A percentile compares a stretch with the other conserved stretches of the same genome.
Evolutionary conservation across 2,113 vertebrate species (phyloP).

Genomic region (Rhea americana): DNA sequence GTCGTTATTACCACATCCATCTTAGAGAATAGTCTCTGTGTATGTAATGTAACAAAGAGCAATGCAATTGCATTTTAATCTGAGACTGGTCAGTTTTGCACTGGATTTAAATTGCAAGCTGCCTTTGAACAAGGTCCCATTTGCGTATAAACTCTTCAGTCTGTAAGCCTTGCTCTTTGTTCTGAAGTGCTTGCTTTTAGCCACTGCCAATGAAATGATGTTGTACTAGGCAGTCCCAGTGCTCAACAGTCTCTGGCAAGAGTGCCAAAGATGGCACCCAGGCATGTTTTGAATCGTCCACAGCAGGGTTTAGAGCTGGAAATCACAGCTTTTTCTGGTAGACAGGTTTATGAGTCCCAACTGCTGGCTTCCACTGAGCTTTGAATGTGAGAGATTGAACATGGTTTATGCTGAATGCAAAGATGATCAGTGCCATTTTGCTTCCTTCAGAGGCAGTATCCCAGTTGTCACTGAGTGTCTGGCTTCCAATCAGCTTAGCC

Average conservation of each 20-base stretch:
- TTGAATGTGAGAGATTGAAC: neutral
- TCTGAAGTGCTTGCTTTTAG: neutral
- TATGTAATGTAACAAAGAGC: neutral
- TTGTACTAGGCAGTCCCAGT: neutral
- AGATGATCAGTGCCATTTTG: neutral
- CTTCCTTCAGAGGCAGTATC: neutral
- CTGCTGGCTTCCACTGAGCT: neutral
- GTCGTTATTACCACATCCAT: neutral
- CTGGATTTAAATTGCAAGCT: neutral
- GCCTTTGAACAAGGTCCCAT: neutral
- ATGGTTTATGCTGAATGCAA: fast-evolving
- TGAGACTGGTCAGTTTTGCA: neutral
- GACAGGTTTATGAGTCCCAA: neutral
- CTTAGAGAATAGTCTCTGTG: neutral
- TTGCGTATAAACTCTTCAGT: neutral
- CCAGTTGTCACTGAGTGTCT: neutral
- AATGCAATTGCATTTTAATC: neutral
- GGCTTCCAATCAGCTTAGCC: neutral
- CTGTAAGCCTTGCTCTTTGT: neutral
- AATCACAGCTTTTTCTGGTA: neutral
- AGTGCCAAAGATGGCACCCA: neutral
- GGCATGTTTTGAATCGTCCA: neutral
- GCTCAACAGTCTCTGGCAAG: neutral
- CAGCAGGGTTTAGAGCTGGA: neutral
- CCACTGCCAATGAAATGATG: neutral